Base-by-base conservation (phyloP, 2,888 invertebrate species). In the Agrochola circellaris region DNA sequence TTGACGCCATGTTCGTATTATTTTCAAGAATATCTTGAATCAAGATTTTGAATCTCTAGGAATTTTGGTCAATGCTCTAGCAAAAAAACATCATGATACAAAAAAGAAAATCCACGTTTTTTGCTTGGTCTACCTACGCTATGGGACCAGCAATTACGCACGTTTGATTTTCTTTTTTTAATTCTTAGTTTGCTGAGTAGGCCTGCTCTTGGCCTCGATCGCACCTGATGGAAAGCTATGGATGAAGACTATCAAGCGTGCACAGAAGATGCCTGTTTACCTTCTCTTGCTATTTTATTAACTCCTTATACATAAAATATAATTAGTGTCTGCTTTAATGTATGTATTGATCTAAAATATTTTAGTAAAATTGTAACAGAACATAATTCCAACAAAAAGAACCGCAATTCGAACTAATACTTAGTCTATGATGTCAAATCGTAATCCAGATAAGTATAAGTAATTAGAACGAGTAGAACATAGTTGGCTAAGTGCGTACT, bases 401-500 rank as follows among this genome's bases (percentile, higher is more conserved):
- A 48, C 58, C 34, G 5, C 34, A 73, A 23, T 30, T 23, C 48
- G 4, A 54, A 23, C 30, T 13, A 0, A 26, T 15, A 60, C 30
- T 34, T 69, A 17, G 0, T 20, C 15, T 60, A 45, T 51, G 17
- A 67, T 77, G 62, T 45, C 20, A 45, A 42, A 54, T 58, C 51
- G 54, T 58, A 34, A 67, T 64, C 23, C 15, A 38, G 42, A 56
- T 34, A 70, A 48, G 34, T 56, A 42, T 42, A 13, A 54, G 34
- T 58, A 54, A 66, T 69, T 51, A 20, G 38, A 60, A 42, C 42
- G n/a, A 62, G 45, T 15, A 61, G 62, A 65, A 64, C 73, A 74
- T 73, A 64, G n/a, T 48, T 54, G 42, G n/a, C 71, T 75, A 85
- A 81, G 73, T 83, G 77, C 81, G 65, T 60, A 77, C 38, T 75